phyloP scores from a whole-genome alignment of 2,797 vertebrate species.

The Tenualosa thibaudeaui region DNA sequence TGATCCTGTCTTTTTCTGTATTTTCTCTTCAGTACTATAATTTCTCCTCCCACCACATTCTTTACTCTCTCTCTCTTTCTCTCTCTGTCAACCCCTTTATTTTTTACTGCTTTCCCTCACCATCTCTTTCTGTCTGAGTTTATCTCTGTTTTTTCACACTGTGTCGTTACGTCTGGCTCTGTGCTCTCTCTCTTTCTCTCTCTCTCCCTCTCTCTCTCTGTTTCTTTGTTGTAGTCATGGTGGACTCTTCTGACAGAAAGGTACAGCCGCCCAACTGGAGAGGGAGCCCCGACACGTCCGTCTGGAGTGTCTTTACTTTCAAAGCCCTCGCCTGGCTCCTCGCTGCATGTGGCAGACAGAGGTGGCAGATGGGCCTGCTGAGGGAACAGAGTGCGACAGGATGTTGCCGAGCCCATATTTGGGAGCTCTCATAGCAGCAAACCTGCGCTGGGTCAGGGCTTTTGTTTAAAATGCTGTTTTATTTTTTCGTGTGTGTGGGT shows the following conservation, averaged over 20 bases:
- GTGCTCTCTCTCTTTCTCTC: constrained; percentile 28
- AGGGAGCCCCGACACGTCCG: background rate
- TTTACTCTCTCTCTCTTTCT: background rate
- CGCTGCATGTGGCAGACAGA: background rate
- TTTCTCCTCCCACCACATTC: background rate
- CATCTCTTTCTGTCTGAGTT: background rate
- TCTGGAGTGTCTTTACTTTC: background rate
- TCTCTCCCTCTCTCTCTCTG: constrained; percentile 19
- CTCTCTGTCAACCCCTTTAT: background rate
- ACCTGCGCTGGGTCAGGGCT: background rate
- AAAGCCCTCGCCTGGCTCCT: background rate
- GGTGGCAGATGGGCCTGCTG: background rate
- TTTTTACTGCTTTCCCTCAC: background rate
- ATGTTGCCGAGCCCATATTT: background rate
- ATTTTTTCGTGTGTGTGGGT: no score
- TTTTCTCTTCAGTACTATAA: background rate
- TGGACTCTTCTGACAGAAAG: background rate
- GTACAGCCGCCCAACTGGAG: background rate
- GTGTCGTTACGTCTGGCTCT: background rate
- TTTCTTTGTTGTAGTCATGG: background rate
- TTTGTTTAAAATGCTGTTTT: background rate
- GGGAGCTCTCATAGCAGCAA: background rate
- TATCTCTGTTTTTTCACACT: background rate
- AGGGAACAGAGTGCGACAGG: background rate
- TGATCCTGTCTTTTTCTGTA: constrained; percentile 2